Conservation (phyloP, 1,140 invertebrate genomes). For the Drosophila navojoa region DNA sequence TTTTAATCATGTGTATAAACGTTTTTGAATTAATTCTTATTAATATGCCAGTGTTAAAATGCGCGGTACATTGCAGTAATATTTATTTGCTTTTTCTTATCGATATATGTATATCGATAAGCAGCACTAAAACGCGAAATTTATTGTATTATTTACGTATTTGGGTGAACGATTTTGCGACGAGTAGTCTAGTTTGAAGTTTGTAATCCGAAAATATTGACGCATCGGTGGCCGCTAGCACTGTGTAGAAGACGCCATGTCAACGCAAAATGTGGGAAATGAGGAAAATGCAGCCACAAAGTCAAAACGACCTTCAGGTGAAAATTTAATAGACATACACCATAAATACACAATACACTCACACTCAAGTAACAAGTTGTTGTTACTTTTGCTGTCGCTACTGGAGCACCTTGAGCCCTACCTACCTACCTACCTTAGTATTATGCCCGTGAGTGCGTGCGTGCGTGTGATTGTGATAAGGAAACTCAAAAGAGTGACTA, state of each 20-base stretch:
- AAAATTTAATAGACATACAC: slow-evolving; percentile 39
- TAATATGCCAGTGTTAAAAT: neutral
- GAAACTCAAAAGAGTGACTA: slow-evolving; percentile 38
- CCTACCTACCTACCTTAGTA: neutral
- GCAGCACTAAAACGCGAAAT: slow-evolving; percentile 38
- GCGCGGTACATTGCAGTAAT: neutral
- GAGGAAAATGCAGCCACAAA: slow-evolving; percentile 63
- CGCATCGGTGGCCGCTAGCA: slow-evolving; percentile 5
- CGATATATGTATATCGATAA: slow-evolving; percentile 33
- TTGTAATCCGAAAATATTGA: slow-evolving; percentile 9
- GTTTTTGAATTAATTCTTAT: neutral
- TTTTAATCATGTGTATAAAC: neutral
- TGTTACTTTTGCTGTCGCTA: slow-evolving; percentile 8
- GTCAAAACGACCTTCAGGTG: slow-evolving; percentile 79
- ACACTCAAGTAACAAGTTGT: slow-evolving; percentile 40
- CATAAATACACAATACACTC: slow-evolving; percentile 28
- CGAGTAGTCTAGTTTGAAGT: slow-evolving; percentile 22
- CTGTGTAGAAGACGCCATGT: slow-evolving; percentile 44
- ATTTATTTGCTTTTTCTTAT: slow-evolving; percentile 12
- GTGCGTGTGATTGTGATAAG: slow-evolving; percentile 32
- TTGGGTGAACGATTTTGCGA: slow-evolving; percentile 30
- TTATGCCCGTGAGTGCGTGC: slow-evolving; percentile 25
- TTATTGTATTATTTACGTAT: slow-evolving; percentile 55
- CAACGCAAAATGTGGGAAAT: slow-evolving; percentile 58
- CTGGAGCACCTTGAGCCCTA: neutral